phyloP scores from a whole-genome alignment of 2,113 vertebrate species.

The Chunga burmeisteri region DNA sequence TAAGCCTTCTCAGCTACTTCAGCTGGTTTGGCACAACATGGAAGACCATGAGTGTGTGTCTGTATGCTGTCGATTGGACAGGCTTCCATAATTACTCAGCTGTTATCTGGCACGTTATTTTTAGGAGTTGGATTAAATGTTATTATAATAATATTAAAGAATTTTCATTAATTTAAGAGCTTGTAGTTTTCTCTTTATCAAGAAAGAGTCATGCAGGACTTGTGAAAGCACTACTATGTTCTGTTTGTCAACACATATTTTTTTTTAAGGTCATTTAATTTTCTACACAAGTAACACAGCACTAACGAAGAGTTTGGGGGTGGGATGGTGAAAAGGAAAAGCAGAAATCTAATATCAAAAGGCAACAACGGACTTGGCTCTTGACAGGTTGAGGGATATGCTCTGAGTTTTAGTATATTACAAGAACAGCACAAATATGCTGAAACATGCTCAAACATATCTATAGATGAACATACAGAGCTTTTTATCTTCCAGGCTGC shows the following conservation, averaged over 20 bases:
- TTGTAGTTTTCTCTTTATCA: not conserved
- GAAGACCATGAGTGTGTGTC: not conserved
- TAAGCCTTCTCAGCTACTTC: constrained; percentile 8
- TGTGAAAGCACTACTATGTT: not conserved
- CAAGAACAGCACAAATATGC: constrained; percentile 54
- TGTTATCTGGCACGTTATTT: not conserved
- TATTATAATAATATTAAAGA: not conserved
- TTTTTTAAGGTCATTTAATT: not conserved
- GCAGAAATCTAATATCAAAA: not conserved
- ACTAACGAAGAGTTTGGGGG: not conserved
- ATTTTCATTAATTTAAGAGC: not conserved
- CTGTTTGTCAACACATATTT: not conserved
- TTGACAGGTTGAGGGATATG: constrained; percentile 12
- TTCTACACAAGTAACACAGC: not conserved
- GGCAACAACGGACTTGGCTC: constrained; percentile 16
- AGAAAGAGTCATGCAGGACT: not conserved
- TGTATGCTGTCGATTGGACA: not conserved
- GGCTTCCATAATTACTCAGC: not conserved
- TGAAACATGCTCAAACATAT: constrained; percentile 66
- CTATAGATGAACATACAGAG: constrained; percentile 58
- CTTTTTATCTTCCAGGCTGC: constrained; percentile 51
- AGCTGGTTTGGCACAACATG: not conserved
- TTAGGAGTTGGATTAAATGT: not conserved
- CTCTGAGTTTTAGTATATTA: constrained; percentile 42
- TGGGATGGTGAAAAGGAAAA: not conserved